Evolutionary conservation across 2,888 invertebrate species (phyloP), one percentile per base, ranked within the genome.

Genomic region (Standfussiana lucernea): DNA sequence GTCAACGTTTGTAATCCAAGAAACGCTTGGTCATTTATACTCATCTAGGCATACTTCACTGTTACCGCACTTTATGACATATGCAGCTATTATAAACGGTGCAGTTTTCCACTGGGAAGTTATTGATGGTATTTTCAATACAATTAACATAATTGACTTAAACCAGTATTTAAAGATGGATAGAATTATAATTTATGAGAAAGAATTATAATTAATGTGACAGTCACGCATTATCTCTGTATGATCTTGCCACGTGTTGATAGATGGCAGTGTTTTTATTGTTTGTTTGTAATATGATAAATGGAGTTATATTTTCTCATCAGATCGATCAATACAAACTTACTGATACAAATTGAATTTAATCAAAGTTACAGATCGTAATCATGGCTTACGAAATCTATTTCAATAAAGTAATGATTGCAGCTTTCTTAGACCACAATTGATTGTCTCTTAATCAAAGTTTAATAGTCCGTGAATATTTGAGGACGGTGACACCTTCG

Each of bases 1-100:
- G 90, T 93, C 91, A 94, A 91, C 86, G 86, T 86, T 81, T 85
- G 91, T 90, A 92, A 94, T 93, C 88, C 86, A 88, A 93, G 91
- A 92, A 90, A 91, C 90, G 92, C 91, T 90, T 84, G 84, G 89
- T 94, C 93, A 93, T 89, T 88, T 86, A 21, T 86, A 87, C 84
- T 84, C 78, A 88, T 56, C 67, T 59, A 45, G 28, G 8, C 42
- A 59, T 45, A 15, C 28, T 45, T 47, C 50, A 53, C 32, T 59
- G 28, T 70, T 73, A 78, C 42, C 35, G 75, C 77, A 88, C 80
- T n/a, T 15, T 28, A 62, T 66, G 78, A 59, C 53, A 71, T 50
- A 82, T 71, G 13, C 71, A 37, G 40, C 21, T 62, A 59, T 37
- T 28, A 53, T 79, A 61, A 80, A 67, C 11, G 37, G 62, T 71